Evolutionary conservation across 2,113 vertebrate species (phyloP).

Genomic region (Sinocyclocheilus grahami): DNA sequence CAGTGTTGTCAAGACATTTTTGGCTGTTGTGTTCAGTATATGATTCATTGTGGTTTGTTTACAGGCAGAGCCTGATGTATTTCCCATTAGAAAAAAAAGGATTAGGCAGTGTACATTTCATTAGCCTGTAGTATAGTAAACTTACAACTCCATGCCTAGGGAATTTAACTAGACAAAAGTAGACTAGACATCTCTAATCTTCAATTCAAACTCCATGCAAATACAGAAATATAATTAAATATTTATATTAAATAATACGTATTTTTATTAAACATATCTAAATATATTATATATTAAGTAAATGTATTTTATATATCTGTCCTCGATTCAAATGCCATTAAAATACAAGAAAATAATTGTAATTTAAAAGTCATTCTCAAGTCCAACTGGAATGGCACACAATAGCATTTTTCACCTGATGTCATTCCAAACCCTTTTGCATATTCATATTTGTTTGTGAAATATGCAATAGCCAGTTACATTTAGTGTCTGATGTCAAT

Average conservation of each 20-base stretch:
- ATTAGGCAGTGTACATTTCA: background rate
- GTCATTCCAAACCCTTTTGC: background rate
- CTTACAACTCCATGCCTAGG: background rate
- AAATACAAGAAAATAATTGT: no score
- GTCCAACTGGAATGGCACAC: no score
- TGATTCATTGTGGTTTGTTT: constrained; percentile 4
- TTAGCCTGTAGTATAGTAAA: background rate
- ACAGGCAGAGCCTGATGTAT: background rate
- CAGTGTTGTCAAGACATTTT: background rate
- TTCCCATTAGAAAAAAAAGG: constrained; percentile 18
- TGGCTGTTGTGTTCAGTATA: background rate
- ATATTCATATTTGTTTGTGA: background rate
- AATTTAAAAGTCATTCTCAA: no score
- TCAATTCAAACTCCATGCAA: no score
- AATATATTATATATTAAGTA: no score
- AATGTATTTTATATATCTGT: no score
- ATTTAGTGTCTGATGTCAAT: background rate
- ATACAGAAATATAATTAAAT: no score
- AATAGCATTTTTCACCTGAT: background rate
- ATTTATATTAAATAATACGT: no score
- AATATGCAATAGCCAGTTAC: background rate
- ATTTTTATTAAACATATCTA: no score
- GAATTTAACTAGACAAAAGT: background rate
- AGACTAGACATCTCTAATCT: no score
- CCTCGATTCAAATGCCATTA: no score